These are phyloP conservation scores for Drosophila azteca DNA, from an alignment of 1,140 invertebrate species.

Conservation along the genomic window DNA sequence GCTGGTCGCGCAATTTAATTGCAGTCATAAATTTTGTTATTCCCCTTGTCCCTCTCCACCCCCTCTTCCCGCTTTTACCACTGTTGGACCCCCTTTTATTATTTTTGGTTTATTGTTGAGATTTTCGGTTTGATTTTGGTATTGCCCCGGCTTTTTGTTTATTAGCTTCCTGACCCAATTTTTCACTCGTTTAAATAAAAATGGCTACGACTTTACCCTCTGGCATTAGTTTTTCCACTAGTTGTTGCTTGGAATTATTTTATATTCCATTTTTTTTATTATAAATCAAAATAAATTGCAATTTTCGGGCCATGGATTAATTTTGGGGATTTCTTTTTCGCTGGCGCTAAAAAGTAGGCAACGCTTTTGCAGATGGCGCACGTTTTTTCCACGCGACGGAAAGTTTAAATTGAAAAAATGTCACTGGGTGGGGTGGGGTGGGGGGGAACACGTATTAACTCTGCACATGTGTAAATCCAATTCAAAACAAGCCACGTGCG, in stretches of 20 bases:
- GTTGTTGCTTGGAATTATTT: too few relatives aligned
- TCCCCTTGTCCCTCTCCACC: neutral
- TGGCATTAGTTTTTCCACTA: too few relatives aligned
- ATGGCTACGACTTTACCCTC: too few relatives aligned
- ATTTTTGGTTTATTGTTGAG: too few relatives aligned
- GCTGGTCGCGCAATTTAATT: slow-evolving; percentile 56
- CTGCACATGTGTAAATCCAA: slow-evolving; percentile 78
- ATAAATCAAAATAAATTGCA: slow-evolving; percentile 59
- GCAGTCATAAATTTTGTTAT: slow-evolving; percentile 57
- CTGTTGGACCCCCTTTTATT: too few relatives aligned
- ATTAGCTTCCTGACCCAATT: too few relatives aligned
- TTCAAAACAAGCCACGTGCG: slow-evolving; percentile 76
- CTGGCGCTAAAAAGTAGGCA: slow-evolving; percentile 38
- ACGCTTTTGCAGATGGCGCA: slow-evolving; percentile 32
- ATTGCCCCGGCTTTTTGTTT: too few relatives aligned
- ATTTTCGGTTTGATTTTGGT: too few relatives aligned
- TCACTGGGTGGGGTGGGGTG: slow-evolving; percentile 41
- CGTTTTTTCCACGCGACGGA: slow-evolving; percentile 27
- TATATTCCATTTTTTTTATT: too few relatives aligned
- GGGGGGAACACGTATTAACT: slow-evolving; percentile 69
- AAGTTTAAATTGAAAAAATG: slow-evolving; percentile 76
- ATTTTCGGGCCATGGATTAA: slow-evolving; percentile 2
- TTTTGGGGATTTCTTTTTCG: neutral
- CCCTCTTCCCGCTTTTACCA: too few relatives aligned
- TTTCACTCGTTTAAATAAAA: too few relatives aligned